phyloP scores from a whole-genome alignment of 2,797 vertebrate species.

The Halcyon badia region DNA sequence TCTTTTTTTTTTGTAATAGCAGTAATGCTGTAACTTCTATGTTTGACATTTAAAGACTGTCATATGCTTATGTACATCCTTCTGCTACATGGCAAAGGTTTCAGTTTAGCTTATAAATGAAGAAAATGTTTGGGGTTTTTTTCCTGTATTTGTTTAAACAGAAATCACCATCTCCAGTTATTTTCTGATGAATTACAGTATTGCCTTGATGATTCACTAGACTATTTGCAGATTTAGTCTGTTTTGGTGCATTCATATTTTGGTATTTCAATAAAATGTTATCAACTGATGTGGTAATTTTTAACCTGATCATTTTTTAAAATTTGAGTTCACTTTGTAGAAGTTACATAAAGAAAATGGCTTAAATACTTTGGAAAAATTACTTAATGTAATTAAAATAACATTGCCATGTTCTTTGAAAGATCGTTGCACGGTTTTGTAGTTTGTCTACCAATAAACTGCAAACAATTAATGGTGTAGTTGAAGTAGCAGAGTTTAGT shows the following conservation, averaged over 20 bases:
- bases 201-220: neutral
- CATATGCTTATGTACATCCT: neutral
- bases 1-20: neutral
- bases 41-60: neutral
- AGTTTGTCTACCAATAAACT: constrained; percentile 51
- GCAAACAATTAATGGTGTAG: constrained; percentile 58
- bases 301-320: neutral
- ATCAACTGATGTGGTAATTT: neutral
- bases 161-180: neutral
- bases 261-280: neutral
- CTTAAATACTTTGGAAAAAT: neutral
- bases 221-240: neutral
- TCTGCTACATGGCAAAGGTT: neutral
- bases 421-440: constrained; percentile 65
- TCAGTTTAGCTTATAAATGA: neutral
- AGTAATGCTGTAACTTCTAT: neutral
- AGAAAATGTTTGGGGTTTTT: neutral
- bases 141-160: neutral
- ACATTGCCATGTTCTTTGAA: constrained; percentile 57
- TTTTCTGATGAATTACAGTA: neutral
- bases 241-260: neutral
- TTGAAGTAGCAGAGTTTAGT: constrained; percentile 57
- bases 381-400: neutral
- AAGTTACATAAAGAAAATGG: neutral
- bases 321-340: neutral